phyloP scores from a whole-genome alignment of 2,888 invertebrate genomes.

The Mermis nigrescens region DNA sequence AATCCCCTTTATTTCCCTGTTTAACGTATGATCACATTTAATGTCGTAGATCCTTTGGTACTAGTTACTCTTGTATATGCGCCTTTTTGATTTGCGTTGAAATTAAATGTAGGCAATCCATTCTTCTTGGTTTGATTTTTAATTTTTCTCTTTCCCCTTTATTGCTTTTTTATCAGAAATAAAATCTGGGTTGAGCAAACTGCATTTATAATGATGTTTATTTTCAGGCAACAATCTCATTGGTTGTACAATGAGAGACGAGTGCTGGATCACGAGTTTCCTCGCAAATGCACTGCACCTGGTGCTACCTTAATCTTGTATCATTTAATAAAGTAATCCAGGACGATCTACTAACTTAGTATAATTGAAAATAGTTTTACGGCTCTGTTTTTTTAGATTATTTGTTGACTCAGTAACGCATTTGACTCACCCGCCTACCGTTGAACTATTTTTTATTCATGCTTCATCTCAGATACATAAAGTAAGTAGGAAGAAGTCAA shows the following conservation, averaged over 20 bases:
- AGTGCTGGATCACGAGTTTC: slow-evolving; percentile 40
- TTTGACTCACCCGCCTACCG: slow-evolving; percentile 36
- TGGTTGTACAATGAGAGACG: slow-evolving; percentile 39
- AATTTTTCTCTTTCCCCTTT: too few species aligned
- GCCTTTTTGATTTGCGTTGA: neutral
- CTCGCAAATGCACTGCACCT: slow-evolving; percentile 29
- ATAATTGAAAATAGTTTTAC: slow-evolving; percentile 13
- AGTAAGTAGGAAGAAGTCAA: too few species aligned
- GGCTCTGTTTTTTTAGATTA: slow-evolving; percentile 21
- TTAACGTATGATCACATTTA: too few species aligned
- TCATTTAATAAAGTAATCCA: slow-evolving; percentile 37
- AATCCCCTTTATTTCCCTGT: too few species aligned
- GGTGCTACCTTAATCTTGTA: slow-evolving; percentile 31
- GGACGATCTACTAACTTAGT: neutral
- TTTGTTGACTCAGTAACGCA: slow-evolving; percentile 38
- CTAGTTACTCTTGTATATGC: too few species aligned
- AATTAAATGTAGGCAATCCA: neutral
- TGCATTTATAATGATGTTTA: too few species aligned
- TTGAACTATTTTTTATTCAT: slow-evolving; percentile 41
- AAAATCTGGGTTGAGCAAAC: too few species aligned
- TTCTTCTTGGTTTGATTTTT: neutral
- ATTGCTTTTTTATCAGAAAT: too few species aligned
- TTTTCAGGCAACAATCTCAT: slow-evolving; percentile 35
- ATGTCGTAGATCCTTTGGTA: too few species aligned
- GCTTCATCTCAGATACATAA: slow-evolving; percentile 37